A percentile compares a stretch with the other conserved stretches of the same genome.
Evolutionary conservation across 1,140 invertebrate genomes (phyloP).

Genomic region (Ephestia elutella): DNA sequence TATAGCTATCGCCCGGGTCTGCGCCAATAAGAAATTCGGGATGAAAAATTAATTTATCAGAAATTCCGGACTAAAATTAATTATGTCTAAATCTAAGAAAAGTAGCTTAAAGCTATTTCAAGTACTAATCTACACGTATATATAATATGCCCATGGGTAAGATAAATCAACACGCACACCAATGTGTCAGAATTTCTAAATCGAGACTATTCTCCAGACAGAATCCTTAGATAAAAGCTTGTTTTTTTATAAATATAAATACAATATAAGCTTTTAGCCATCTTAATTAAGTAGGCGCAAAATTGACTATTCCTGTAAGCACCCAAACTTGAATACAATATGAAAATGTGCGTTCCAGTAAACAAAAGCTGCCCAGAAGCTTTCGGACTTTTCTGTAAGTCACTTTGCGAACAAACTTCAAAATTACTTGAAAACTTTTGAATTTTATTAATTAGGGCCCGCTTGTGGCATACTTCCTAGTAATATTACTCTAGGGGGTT

Average conservation of each 20-base stretch:
- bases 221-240: background rate
- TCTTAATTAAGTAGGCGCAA: constrained; percentile 1
- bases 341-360: constrained; percentile 15
- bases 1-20: too few relatives aligned
- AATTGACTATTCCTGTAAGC: background rate
- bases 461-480: constrained; percentile 1
- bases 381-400: constrained; percentile 16
- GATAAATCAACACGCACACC: too few relatives aligned
- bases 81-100: too few relatives aligned
- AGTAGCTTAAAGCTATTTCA: too few relatives aligned
- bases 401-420: constrained; percentile 18
- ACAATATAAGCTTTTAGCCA: background rate
- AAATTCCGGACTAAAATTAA: too few relatives aligned
- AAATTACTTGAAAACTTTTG: constrained; percentile 30
- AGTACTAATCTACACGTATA: too few relatives aligned
- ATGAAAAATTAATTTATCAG: too few relatives aligned
- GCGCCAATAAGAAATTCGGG: too few relatives aligned
- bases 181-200: too few relatives aligned
- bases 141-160: too few relatives aligned
- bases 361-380: constrained; percentile 18
- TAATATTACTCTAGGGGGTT: background rate
- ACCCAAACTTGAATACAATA: constrained; percentile 10
- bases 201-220: too few relatives aligned
- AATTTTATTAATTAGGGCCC: constrained; percentile 19
- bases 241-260: too few relatives aligned